Conservation (phyloP, 2,888 invertebrate genomes). For the Tiliacea citrago region DNA sequence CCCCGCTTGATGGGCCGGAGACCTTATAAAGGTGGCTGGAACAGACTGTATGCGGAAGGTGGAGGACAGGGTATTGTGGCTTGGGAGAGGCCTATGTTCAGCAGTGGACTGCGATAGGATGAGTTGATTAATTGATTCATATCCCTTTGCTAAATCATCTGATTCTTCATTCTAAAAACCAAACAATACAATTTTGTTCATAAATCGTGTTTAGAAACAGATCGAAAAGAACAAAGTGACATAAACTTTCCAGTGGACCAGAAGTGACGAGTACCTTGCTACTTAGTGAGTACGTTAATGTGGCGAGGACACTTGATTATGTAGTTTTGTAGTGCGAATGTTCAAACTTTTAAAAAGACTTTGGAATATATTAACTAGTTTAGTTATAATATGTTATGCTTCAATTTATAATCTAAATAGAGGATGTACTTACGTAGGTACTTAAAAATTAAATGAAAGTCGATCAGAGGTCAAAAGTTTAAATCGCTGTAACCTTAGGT, state of each 20-base stretch:
- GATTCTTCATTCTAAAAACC: neutral
- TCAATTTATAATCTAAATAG: neutral
- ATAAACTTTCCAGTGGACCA: constrained; percentile 65
- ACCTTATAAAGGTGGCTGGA: neutral
- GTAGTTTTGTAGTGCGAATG: neutral
- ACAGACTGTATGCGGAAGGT: neutral
- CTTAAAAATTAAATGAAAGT: neutral
- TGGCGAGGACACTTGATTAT: constrained; percentile 21
- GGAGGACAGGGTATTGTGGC: neutral
- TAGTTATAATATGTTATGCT: neutral
- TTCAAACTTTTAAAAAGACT: too few relatives aligned
- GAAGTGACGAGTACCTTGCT: constrained; percentile 71
- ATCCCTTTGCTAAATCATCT: neutral
- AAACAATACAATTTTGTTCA: neutral
- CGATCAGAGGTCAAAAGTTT: neutral
- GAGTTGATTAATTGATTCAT: neutral
- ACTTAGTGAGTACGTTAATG: constrained; percentile 67
- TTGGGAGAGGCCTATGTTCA: too few relatives aligned
- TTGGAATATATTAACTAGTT: neutral
- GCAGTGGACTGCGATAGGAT: neutral
- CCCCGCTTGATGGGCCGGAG: too few relatives aligned
- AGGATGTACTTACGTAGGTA: neutral
- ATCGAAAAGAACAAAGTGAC: constrained; percentile 55
- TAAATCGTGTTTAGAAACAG: constrained; percentile 16
- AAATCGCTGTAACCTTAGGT: neutral